A percentile compares a stretch with the other conserved stretches of the same genome.
Evolutionary conservation across 2,797 vertebrate genomes (phyloP).

Genomic region (Sandelia bainsii): DNA sequence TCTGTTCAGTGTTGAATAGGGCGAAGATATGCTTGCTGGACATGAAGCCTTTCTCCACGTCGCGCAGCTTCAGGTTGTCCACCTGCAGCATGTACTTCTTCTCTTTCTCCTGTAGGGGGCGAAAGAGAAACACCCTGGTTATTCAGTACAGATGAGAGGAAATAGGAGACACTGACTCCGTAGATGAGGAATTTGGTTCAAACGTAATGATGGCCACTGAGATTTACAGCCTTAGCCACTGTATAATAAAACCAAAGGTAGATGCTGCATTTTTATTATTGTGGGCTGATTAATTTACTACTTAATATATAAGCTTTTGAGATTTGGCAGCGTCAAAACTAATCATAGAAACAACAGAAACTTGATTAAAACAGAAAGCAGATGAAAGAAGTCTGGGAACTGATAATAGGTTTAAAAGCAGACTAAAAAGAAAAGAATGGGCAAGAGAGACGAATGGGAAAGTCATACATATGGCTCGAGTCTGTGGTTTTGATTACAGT

Average conservation of each 20-base stretch:
- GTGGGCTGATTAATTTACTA: background rate
- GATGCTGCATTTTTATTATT: background rate
- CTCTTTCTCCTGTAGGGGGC: constrained; percentile 94
- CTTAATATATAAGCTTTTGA: background rate
- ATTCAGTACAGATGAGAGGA: background rate
- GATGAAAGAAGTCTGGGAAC: constrained; percentile 22
- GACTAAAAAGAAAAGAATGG: constrained; percentile 26
- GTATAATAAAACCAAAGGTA: background rate
- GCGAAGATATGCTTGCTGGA: constrained; percentile 99
- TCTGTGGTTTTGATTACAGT: constrained; percentile 81
- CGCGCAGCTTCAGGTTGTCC: constrained; percentile 96
- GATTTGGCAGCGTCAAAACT: background rate
- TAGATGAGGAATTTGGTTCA: constrained; percentile 9
- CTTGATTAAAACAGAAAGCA: constrained; percentile 3
- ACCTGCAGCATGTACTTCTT: constrained; percentile 99
- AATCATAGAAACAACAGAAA: background rate
- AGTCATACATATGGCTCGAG: constrained; percentile 50
- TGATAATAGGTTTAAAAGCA: constrained; percentile 43
- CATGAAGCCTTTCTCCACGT: constrained; percentile 98
- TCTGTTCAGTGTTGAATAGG: constrained; percentile 98
- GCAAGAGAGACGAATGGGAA: constrained; percentile 57
- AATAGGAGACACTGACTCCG: background rate
- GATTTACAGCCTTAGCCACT: constrained; percentile 20
- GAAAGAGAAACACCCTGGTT: constrained; percentile 50
- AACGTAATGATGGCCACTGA: constrained; percentile 13